These are phyloP conservation scores for Biston betularia DNA, from an alignment of 2,888 invertebrate species.

Conservation along the genomic window DNA sequence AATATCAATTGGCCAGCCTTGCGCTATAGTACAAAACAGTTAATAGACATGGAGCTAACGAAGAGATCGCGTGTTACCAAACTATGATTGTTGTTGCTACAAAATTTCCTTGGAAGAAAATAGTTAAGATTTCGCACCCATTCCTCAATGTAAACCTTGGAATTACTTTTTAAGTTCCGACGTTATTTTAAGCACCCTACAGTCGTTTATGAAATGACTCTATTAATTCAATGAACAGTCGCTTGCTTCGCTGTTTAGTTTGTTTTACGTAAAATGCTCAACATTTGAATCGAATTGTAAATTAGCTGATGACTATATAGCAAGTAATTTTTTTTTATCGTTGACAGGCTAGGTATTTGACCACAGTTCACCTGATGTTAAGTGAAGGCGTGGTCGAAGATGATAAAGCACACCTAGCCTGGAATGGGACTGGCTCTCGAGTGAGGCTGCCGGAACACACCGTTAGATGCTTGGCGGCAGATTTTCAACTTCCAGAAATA, in stretches of 20 bases:
- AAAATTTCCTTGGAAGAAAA: slow-evolving; percentile 11
- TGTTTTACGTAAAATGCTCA: background rate
- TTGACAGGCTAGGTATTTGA: too few species aligned
- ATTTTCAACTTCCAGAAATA: too few species aligned
- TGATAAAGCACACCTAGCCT: too few species aligned
- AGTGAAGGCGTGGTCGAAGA: too few species aligned
- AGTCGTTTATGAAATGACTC: slow-evolving; percentile 21
- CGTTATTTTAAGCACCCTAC: slow-evolving; percentile 22
- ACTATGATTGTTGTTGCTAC: slow-evolving; percentile 3
- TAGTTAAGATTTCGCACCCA: slow-evolving; percentile 15
- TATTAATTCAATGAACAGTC: slow-evolving; percentile 21
- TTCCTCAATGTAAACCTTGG: slow-evolving; percentile 30
- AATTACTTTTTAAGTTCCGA: slow-evolving; percentile 21
- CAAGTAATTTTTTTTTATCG: too few species aligned
- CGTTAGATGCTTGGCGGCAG: too few species aligned
- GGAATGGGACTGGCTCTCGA: too few species aligned
- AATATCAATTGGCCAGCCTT: too few species aligned
- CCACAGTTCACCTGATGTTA: too few species aligned
- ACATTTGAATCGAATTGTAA: background rate
- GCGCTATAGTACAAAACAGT: background rate
- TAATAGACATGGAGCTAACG: slow-evolving; percentile 2
- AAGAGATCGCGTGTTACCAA: slow-evolving; percentile 17
- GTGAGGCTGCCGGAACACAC: too few species aligned
- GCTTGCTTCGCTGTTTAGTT: slow-evolving; percentile 10
- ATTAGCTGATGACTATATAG: too few species aligned